Evolutionary conservation across 2,888 invertebrate species (phyloP), one percentile per base, ranked within the genome.

Genomic region (Horisme vitalbata): DNA sequence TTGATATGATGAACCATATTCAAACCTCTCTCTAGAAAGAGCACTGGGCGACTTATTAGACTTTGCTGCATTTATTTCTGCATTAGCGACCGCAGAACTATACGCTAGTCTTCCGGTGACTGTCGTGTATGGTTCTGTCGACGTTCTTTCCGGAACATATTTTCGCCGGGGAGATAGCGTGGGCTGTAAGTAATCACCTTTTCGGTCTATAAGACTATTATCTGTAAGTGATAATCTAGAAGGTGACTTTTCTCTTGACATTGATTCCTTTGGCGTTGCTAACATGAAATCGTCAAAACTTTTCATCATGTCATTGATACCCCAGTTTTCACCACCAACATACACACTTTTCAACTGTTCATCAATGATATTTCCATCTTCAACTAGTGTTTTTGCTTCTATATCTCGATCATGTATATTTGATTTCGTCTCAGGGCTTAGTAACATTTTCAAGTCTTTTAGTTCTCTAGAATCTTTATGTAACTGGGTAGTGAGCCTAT

Each of bases 401-500:
- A 91, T 88, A 54, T 92, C 92, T 57, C 91, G 83, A 43, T 90
- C 89, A 49, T 81, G 86, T 69, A 84, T 84, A 35, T 68, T 65
- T 63, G 77, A 61, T 73, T 87, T 86, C 45, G 91, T 90, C 48
- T 93, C 93, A 8, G 93, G 93, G 72, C 93, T 94, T 69, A 93
- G 85, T 57, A 94, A 83, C 77, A 93, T 91, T 80, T 94, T 93
- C 58, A 95, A 88, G 75, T 95, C 94, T 83, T 94, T 94, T 64
- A 95, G 90, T 79, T 94, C 94, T 77, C 93, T 92, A 47, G 95
- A 94, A 85, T 95, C 95, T 83, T 94, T 94, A 65, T 94, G 94
- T 71, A 95, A 90, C 83, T 95, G 94, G 57, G 91, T 93, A 74
- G 94, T 94, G 68, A 95, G 78, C 76, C 94, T 91, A 90, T 95